Percentiles rank a stretch among this genome's conserved stretches.
These are phyloP conservation scores for Uromys caudimaculatus DNA, from an alignment of 2,797 vertebrate species.

Conservation along the genomic window DNA sequence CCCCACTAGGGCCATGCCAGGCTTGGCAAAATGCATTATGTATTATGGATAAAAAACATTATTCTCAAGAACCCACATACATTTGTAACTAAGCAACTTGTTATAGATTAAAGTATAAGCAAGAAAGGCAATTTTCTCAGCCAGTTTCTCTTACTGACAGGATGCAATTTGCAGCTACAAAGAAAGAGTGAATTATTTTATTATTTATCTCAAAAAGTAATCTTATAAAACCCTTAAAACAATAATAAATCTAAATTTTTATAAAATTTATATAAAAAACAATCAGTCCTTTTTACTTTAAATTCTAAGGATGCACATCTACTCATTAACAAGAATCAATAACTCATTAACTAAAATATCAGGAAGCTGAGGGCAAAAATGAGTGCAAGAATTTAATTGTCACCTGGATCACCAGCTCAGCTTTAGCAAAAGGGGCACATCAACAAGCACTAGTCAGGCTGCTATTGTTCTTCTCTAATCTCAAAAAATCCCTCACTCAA, in stretches of 20 bases:
- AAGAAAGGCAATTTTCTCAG: not conserved
- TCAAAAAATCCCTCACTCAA: not conserved
- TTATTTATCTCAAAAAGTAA: not conserved
- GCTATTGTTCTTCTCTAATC: not conserved
- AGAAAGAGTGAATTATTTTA: not conserved
- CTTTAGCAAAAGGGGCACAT: not conserved
- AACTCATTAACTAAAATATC: not conserved
- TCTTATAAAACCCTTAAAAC: not conserved
- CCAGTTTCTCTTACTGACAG: not conserved
- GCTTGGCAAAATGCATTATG: not conserved
- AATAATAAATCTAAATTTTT: not conserved
- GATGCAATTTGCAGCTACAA: not conserved
- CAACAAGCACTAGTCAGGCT: not conserved
- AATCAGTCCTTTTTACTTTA: not conserved
- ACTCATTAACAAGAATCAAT: not conserved
- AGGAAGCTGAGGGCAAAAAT: not conserved
- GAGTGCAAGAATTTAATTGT: not conserved
- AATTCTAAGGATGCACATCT: not conserved
- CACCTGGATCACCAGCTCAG: not conserved
- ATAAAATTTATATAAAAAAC: not conserved
- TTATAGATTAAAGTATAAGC: not conserved
- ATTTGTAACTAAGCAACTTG: not conserved
- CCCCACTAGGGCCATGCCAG: not conserved
- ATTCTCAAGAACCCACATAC: not conserved
- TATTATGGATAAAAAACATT: not conserved